These are phyloP conservation scores for Sturmia bella DNA, from an alignment of 2,888 invertebrate species.

Conservation along the genomic window DNA sequence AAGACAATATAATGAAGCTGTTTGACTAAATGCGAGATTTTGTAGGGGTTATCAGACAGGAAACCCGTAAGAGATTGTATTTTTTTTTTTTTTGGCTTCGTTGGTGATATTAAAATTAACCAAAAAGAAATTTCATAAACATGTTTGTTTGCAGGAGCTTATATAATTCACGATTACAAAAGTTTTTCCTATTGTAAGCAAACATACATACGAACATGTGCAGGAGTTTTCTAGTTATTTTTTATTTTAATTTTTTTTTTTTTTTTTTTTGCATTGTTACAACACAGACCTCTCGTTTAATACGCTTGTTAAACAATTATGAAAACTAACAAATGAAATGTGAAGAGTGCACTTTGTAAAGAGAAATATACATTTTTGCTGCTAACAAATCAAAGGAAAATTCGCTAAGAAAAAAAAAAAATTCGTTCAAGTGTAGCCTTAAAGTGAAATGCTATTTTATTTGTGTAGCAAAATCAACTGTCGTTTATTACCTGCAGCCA, in stretches of 20 bases:
- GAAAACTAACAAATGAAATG: constrained; percentile 44
- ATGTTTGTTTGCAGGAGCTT: constrained; percentile 1
- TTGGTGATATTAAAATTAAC: constrained; percentile 23
- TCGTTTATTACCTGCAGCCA: neutral
- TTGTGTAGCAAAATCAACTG: neutral
- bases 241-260: neutral
- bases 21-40: neutral
- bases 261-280: neutral
- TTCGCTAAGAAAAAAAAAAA: neutral
- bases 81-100: neutral
- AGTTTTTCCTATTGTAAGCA: neutral
- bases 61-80: neutral
- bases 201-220: too few relatives aligned
- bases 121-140: constrained; percentile 18
- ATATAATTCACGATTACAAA: constrained; percentile 17
- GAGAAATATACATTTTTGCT: neutral
- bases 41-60: constrained; percentile 31
- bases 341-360: neutral
- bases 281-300: constrained; percentile 25
- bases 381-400: neutral
- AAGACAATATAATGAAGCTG: constrained; percentile 34
- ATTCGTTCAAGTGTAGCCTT: neutral
- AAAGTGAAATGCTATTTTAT: neutral
- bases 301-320: constrained; percentile 53
- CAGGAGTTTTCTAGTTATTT: too few relatives aligned